phyloP scores from a whole-genome alignment of 23 tunicate genomes.

The Styela clava region DNA sequence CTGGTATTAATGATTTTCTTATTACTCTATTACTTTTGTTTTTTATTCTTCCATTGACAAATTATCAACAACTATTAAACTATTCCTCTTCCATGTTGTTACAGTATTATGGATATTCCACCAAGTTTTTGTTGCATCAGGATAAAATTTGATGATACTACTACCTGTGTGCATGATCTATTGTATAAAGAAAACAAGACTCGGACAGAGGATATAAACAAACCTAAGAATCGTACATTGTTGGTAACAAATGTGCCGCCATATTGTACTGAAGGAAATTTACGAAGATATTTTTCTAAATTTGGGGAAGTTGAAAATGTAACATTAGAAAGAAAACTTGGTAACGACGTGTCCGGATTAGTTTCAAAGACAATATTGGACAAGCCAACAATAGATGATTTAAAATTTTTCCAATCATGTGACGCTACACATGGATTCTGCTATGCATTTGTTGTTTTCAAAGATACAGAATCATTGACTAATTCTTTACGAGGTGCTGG shows the following conservation, averaged over 20 bases:
- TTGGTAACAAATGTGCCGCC: conserved; percentile 54
- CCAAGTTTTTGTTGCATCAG: not conserved
- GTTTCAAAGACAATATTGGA: not conserved
- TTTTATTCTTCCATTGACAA: no score
- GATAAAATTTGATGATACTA: not conserved
- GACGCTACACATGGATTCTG: not conserved
- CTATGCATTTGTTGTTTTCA: conserved; percentile 12
- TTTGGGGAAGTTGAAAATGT: conserved; percentile 22
- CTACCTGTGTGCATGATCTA: conserved; percentile 16
- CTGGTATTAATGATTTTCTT: no score
- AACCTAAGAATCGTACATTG: conserved; percentile 31
- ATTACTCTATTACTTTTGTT: no score
- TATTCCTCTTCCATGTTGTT: no score
- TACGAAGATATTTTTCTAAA: not conserved
- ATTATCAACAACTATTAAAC: no score
- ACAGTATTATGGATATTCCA: no score
- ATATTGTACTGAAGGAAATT: conserved; percentile 37
- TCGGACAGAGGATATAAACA: conserved; percentile 20
- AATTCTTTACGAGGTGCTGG: not conserved
- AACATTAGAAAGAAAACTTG: not conserved
- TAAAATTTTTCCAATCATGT: conserved; percentile 1
- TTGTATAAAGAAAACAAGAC: conserved; percentile 38
- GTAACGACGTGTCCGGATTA: not conserved
- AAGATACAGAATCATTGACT: conserved; percentile 1
- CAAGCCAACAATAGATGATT: not conserved